Conservation (phyloP, 2,888 invertebrate genomes). For the Lymantria dispar region DNA sequence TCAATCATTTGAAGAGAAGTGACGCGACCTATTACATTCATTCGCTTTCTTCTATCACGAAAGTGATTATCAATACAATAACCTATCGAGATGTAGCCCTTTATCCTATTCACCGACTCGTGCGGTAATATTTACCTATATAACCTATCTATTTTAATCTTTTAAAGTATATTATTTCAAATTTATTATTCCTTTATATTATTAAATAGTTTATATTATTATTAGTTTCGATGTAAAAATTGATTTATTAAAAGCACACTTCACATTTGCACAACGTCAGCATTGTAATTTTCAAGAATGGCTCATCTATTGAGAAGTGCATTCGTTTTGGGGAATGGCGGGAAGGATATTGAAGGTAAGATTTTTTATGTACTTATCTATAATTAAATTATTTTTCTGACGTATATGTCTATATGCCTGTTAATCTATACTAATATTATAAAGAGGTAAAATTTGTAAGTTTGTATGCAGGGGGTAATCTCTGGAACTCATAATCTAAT, state of each 20-base stretch:
- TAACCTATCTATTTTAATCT: slow-evolving; percentile 19
- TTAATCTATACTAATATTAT: no score
- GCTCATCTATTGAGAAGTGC: slow-evolving; percentile 71
- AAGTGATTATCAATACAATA: slow-evolving; percentile 43
- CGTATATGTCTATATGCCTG: neutral
- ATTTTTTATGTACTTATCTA: neutral
- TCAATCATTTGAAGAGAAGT: slow-evolving; percentile 65
- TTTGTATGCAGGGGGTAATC: no score
- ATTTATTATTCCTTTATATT: slow-evolving; percentile 20
- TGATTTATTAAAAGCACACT: slow-evolving; percentile 46
- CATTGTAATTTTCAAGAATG: slow-evolving; percentile 63
- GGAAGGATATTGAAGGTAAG: slow-evolving; percentile 62
- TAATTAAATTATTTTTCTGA: neutral
- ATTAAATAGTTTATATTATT: slow-evolving; percentile 31
- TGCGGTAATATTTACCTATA: slow-evolving; percentile 57
- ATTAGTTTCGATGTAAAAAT: slow-evolving; percentile 40
- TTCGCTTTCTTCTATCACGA: slow-evolving; percentile 52
- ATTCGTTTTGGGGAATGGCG: slow-evolving; percentile 60
- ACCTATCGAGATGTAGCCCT: slow-evolving; percentile 74
- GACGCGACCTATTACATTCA: slow-evolving; percentile 62
- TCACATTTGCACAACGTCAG: slow-evolving; percentile 67
- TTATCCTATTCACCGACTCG: slow-evolving; percentile 64
- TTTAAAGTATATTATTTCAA: slow-evolving; percentile 33
- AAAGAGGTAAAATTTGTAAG: no score
- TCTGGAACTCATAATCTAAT: no score